These are phyloP conservation scores for Danio kyathit DNA, from an alignment of 2,797 vertebrate genomes.

Conservation along the genomic window DNA sequence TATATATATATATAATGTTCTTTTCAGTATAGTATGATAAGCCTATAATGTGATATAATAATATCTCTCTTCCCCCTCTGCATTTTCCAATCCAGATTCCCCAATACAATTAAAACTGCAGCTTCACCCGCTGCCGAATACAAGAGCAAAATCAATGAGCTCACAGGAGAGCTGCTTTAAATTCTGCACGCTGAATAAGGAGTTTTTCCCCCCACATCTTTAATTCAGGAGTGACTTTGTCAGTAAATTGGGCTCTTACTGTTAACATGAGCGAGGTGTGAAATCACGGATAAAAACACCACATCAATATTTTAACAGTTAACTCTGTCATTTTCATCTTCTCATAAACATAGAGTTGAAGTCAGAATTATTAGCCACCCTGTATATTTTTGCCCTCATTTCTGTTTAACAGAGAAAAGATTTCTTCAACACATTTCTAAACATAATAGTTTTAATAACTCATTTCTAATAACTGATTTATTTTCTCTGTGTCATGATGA, in stretches of 20 bases:
- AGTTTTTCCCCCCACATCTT: conserved; percentile 64
- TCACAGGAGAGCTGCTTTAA: conserved; percentile 69
- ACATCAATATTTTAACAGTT: conserved; percentile 15
- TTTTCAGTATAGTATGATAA: no score
- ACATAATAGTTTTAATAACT: no score
- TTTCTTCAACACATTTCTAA: no score
- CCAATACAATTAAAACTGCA: conserved; percentile 89
- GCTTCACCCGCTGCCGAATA: conserved; percentile 78
- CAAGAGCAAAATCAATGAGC: conserved; percentile 72
- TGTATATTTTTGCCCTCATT: no score
- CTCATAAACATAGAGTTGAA: conserved; percentile 1
- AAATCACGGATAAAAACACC: conserved; percentile 13
- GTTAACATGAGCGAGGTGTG: conserved; percentile 57
- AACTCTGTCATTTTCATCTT: not conserved
- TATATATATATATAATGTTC: no score
- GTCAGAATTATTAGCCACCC: no score
- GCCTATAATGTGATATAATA: no score
- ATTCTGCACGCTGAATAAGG: conserved; percentile 72
- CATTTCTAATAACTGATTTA: no score
- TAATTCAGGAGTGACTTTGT: conserved; percentile 71
- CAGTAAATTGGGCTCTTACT: conserved; percentile 67
- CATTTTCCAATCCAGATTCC: conserved; percentile 93
- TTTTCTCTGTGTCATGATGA: no score
- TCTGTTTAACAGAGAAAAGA: no score
- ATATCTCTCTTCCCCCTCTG: conserved; percentile 83